Evolutionary conservation across 2,888 invertebrate species (phyloP), one percentile per base, ranked within the genome.

Genomic region (Aelia acuminata): DNA sequence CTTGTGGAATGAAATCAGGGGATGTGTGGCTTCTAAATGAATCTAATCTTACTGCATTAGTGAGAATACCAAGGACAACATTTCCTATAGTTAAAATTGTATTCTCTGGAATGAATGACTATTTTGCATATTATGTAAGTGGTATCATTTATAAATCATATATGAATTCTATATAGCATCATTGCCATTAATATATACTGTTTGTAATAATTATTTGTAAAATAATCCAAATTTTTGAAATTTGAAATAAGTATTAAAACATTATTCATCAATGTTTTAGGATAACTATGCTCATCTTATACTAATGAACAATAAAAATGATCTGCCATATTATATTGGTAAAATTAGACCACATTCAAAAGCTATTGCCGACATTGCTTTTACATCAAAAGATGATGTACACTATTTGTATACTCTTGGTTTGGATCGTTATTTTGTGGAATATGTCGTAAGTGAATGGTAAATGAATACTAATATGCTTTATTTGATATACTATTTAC

Each of bases 291-390:
- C 49, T 50, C 85, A 85, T 85, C 31, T 85, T 35, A 85, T 85
- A 48, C 50, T 85, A 50, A 53, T 85, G 49, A 49, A 85, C 39
- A 86, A 35, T 57, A 35, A 86, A 63, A 43, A 13, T 18, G 47
- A 75, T 43, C 2, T 15, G 11, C 80, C 80, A 80, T n/a, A 47
- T n/a, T 87, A 75, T 11, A 50, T 87, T 49, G 70, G 75, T 22
- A 87, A 50, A 80, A 47, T 84, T 35, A 87, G 84, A 87, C 35
- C 87, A 43, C 88, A 88, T 63, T 84, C 35, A 10, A 88, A 84
- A 43, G 8, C 50, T 39, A 88, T 88, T 18, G 84, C 84, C 35
- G 88, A 88, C 53, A 48, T 57, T 53, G 50, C 48, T n/a, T 88
- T 88, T 57, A 43, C 43, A 3, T 26, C 88, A 57, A 63, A 50